These are phyloP conservation scores for Solea senegalensis DNA, from an alignment of 2,113 vertebrate species.

Conservation along the genomic window DNA sequence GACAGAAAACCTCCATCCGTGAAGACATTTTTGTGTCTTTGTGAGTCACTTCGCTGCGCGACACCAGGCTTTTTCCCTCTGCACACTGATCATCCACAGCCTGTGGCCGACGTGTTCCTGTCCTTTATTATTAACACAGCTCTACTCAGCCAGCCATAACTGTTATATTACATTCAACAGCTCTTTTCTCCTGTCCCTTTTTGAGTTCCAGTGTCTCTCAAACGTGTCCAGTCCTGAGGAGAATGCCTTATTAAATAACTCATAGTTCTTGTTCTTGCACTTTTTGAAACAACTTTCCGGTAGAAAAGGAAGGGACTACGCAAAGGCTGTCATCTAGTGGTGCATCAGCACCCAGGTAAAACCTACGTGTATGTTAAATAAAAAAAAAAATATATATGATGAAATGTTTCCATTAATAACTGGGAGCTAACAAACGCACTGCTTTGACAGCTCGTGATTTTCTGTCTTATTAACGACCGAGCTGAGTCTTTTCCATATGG, in stretches of 20 bases:
- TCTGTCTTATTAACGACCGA: no score
- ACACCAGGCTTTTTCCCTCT: conserved; percentile 5
- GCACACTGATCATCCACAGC: conserved; percentile 17
- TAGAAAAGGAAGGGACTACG: background rate
- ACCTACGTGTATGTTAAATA: background rate
- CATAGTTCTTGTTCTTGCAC: background rate
- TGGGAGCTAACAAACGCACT: no score
- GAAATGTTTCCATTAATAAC: no score
- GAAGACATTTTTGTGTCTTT: conserved; percentile 35
- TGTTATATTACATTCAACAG: conserved; percentile 26
- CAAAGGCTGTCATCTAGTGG: background rate
- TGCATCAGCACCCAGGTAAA: background rate
- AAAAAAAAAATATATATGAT: no score
- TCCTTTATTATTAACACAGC: conserved; percentile 40
- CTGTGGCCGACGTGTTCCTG: conserved; percentile 20
- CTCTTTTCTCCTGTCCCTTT: conserved; percentile 22
- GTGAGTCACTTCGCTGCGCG: conserved; percentile 33
- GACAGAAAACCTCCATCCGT: conserved; percentile 16
- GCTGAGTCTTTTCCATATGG: no score
- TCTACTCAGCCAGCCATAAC: conserved; percentile 14
- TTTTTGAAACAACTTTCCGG: background rate
- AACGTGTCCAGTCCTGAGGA: conserved; percentile 8
- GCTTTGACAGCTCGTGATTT: no score
- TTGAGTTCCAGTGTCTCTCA: conserved; percentile 19
- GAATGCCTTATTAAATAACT: background rate